A percentile compares a stretch with the other conserved stretches of the same genome.
phyloP scores from a whole-genome alignment of 2,797 vertebrate genomes.

The Petrocephalus sullivani region DNA sequence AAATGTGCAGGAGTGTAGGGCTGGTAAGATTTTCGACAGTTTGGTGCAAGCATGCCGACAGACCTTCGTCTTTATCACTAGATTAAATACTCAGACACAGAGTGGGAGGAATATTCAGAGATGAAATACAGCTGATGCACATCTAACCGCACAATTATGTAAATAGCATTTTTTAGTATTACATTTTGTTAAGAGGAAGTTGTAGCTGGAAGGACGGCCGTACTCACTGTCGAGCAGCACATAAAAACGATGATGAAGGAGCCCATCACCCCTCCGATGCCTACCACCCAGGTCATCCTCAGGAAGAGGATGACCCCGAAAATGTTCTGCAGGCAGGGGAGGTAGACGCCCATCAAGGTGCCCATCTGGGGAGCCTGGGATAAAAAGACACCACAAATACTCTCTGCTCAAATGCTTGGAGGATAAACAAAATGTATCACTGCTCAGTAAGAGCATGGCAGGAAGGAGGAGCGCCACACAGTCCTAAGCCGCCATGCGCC shows the following conservation, averaged over 20 bases:
- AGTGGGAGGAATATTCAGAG: slow-evolving; percentile 1
- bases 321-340: slow-evolving; percentile 97
- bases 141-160: background rate
- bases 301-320: slow-evolving; percentile 97
- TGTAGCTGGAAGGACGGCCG: background rate
- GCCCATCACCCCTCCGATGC: slow-evolving; percentile 84
- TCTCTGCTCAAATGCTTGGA: background rate
- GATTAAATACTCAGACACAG: background rate
- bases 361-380: slow-evolving; percentile 87
- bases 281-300: slow-evolving; percentile 97
- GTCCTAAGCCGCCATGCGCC: background rate
- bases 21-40: background rate
- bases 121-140: background rate
- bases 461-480: background rate
- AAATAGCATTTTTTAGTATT: background rate
- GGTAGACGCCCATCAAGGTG: slow-evolving; percentile 95
- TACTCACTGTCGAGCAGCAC: slow-evolving; percentile 94
- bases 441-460: background rate
- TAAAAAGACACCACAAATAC: slow-evolving; percentile 21
- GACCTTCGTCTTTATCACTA: background rate
- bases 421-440: background rate
- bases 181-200: background rate
- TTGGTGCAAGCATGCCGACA: background rate
- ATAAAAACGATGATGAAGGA: slow-evolving; percentile 94
- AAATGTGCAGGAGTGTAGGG: background rate